A percentile compares a stretch with the other conserved stretches of the same genome.
phyloP scores from a whole-genome alignment of 2,888 invertebrate genomes.

The Frankliniella intonsa region DNA sequence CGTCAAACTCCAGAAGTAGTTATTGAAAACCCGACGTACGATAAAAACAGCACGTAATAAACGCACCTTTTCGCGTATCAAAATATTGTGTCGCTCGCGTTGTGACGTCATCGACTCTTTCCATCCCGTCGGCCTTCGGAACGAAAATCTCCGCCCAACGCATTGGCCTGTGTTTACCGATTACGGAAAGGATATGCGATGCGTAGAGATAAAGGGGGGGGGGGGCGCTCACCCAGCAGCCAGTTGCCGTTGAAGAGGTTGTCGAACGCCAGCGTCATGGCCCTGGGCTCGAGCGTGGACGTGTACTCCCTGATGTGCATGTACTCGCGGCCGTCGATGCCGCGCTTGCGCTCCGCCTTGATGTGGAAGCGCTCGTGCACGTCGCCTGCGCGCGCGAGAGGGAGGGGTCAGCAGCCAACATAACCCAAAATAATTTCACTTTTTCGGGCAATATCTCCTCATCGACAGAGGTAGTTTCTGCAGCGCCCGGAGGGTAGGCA shows the following conservation, averaged over 20 bases:
- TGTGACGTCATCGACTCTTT: not conserved
- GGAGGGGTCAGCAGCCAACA: not conserved
- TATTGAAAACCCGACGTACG: no score
- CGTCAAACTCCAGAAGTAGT: no score
- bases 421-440: no score
- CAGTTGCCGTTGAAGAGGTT: constrained; percentile 31
- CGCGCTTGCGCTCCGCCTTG: not conserved
- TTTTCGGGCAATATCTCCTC: no score
- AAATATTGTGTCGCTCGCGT: not conserved
- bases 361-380: not conserved
- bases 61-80: not conserved
- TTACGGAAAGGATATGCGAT: not conserved
- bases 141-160: not conserved
- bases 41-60: not conserved
- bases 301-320: constrained; percentile 28
- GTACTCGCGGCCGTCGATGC: not conserved
- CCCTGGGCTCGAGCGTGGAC: not conserved
- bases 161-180: not conserved
- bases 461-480: not conserved
- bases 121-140: not conserved
- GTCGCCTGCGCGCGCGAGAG: not conserved
- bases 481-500: not conserved
- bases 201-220: not conserved
- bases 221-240: constrained; percentile 19
- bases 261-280: constrained; percentile 12